A percentile compares a stretch with the other conserved stretches of the same genome.
phyloP scores from a whole-genome alignment of 2,888 invertebrate genomes.

The Drosophila picticornis region DNA sequence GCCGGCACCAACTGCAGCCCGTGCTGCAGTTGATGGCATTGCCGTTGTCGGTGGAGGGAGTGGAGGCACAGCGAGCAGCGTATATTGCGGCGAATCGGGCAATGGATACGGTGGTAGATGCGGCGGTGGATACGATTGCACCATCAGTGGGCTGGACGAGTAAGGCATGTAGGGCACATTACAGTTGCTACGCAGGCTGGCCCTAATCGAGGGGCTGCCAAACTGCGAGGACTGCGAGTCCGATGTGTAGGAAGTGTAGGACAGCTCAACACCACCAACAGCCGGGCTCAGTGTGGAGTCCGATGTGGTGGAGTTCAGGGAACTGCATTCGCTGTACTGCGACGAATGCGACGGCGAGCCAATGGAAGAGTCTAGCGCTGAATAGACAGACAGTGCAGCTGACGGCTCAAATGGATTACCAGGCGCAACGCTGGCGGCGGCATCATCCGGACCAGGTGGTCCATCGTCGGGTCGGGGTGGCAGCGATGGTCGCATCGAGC shows the following conservation, averaged over 20 bases:
- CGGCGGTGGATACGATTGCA: constrained; percentile 83
- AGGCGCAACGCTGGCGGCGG: not conserved
- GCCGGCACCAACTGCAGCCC: constrained; percentile 48
- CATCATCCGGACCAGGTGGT: constrained; percentile 51
- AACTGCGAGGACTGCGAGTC: constrained; percentile 77
- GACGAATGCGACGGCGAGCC: constrained; percentile 84
- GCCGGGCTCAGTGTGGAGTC: constrained; percentile 84
- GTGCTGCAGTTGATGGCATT: constrained; percentile 22
- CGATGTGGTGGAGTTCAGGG: constrained; percentile 83
- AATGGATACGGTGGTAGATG: constrained; percentile 73
- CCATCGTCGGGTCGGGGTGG: constrained; percentile 66
- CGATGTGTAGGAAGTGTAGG: constrained; percentile 75
- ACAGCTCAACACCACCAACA: constrained; percentile 68
- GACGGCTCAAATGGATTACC: constrained; percentile 82
- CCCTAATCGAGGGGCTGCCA: constrained; percentile 77
- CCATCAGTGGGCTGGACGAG: constrained; percentile 82
- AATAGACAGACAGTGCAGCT: constrained; percentile 61
- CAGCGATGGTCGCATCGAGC: constrained; percentile 58
- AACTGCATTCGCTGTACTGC: constrained; percentile 82
- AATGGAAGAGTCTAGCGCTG: constrained; percentile 76
- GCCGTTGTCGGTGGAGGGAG: constrained; percentile 25
- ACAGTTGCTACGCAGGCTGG: constrained; percentile 76
- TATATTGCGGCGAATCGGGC: constrained; percentile 77
- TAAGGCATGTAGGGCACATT: constrained; percentile 83
- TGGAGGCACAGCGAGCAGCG: constrained; percentile 57